phyloP scores from a whole-genome alignment of 2,888 invertebrate genomes.

The Xiphydria camelus region DNA sequence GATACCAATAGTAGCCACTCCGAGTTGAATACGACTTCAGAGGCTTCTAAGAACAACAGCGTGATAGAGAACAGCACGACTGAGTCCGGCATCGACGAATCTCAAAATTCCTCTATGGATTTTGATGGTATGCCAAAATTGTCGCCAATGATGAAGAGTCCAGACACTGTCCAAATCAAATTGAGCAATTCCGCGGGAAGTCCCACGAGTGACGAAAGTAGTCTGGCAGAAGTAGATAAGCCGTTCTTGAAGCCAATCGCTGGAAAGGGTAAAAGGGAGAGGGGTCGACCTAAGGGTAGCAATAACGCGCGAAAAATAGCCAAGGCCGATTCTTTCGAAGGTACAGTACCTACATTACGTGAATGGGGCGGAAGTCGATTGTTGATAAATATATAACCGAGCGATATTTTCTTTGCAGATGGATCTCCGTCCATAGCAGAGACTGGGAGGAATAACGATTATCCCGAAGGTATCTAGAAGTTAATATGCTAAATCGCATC shows the following conservation, averaged over 20 bases:
- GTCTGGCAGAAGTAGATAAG: constrained; percentile 41
- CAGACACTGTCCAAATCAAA: constrained; percentile 35
- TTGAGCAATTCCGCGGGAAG: constrained; percentile 34
- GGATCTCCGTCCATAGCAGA: constrained; percentile 41
- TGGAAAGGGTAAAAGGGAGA: constrained; percentile 41
- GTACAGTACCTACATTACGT: no score
- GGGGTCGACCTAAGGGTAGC: constrained; percentile 41
- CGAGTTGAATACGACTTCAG: constrained; percentile 36
- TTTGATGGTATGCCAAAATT: constrained; percentile 55
- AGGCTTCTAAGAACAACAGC: constrained; percentile 33
- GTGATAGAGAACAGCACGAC: constrained; percentile 28
- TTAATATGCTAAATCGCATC: constrained; percentile 4
- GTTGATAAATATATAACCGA: not conserved
- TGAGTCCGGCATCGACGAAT: constrained; percentile 29
- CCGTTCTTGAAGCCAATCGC: constrained; percentile 49
- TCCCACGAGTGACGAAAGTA: constrained; percentile 39
- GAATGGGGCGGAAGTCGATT: no score
- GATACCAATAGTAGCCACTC: constrained; percentile 32
- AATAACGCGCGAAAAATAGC: constrained; percentile 43
- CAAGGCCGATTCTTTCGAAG: constrained; percentile 44
- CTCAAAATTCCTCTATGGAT: constrained; percentile 38
- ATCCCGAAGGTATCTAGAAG: constrained; percentile 44
- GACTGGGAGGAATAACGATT: constrained; percentile 45
- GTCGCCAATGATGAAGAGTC: constrained; percentile 46
- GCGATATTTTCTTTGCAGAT: constrained; percentile 42